These are phyloP conservation scores for Laticauda laticaudata DNA, from an alignment of 2,113 vertebrate genomes.

Conservation along the genomic window DNA sequence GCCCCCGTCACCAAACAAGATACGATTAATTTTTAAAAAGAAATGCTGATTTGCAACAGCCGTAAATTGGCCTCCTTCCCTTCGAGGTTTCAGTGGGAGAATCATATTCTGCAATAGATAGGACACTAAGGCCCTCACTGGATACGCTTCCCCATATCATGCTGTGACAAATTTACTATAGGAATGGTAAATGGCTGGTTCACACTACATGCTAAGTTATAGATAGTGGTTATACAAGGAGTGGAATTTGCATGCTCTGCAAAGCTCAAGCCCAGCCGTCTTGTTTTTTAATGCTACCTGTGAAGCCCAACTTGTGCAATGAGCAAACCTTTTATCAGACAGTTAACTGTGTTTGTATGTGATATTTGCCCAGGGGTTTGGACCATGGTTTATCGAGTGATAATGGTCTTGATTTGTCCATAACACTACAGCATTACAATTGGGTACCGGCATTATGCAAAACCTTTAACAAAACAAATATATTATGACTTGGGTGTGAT, in stretches of 20 bases:
- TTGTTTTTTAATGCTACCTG: background rate
- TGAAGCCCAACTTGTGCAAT: background rate
- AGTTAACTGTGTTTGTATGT: background rate
- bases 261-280: background rate
- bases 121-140: background rate
- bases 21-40: no score
- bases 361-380: background rate
- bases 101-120: background rate
- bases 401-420: background rate
- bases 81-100: background rate
- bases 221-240: background rate
- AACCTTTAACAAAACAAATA: background rate
- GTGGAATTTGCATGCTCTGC: background rate
- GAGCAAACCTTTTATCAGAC: background rate
- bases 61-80: background rate
- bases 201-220: background rate
- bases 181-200: background rate
- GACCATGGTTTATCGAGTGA: background rate
- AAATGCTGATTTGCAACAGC: background rate
- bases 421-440: background rate
- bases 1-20: background rate
- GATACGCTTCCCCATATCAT: background rate
- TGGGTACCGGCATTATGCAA: background rate
- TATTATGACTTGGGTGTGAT: background rate
- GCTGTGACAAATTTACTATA: background rate